These are phyloP conservation scores for Urocynchramus pylzowi DNA, from an alignment of 2,113 vertebrate genomes.

Conservation along the genomic window DNA sequence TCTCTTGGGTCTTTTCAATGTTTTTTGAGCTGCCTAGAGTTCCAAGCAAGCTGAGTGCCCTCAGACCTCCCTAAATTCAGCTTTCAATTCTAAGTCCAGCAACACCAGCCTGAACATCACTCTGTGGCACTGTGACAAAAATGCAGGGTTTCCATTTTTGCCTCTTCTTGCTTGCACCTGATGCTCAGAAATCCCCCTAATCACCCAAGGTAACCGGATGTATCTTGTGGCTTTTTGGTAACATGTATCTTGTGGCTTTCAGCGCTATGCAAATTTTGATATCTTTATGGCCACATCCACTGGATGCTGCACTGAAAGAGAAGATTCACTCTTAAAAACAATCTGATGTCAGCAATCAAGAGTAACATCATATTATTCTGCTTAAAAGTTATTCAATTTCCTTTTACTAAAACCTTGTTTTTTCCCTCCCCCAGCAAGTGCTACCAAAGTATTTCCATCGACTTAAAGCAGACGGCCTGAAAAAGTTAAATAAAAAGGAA, in stretches of 20 bases:
- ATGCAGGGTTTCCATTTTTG: not conserved
- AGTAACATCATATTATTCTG: not conserved
- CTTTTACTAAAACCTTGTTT: not conserved
- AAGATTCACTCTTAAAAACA: not conserved
- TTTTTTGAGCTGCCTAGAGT: not conserved
- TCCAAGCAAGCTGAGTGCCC: not conserved
- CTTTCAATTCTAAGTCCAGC: not conserved
- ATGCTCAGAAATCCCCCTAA: not conserved
- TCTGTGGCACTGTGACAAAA: not conserved
- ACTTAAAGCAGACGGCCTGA: not conserved
- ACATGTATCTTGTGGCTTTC: not conserved
- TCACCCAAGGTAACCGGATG: not conserved
- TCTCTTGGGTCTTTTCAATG: not conserved
- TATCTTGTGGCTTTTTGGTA: not conserved
- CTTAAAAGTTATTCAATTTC: not conserved
- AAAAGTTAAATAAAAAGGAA: not conserved
- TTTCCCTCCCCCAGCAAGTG: not conserved
- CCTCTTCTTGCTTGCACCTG: not conserved
- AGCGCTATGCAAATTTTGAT: not conserved
- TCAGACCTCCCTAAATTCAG: not conserved
- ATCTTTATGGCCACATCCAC: not conserved
- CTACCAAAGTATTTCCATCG: not conserved
- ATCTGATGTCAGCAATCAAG: not conserved
- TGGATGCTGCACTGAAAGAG: not conserved
- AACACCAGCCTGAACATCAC: not conserved